Conservation (phyloP, 2,797 vertebrate genomes). For the Gymnodraco acuticeps region DNA sequence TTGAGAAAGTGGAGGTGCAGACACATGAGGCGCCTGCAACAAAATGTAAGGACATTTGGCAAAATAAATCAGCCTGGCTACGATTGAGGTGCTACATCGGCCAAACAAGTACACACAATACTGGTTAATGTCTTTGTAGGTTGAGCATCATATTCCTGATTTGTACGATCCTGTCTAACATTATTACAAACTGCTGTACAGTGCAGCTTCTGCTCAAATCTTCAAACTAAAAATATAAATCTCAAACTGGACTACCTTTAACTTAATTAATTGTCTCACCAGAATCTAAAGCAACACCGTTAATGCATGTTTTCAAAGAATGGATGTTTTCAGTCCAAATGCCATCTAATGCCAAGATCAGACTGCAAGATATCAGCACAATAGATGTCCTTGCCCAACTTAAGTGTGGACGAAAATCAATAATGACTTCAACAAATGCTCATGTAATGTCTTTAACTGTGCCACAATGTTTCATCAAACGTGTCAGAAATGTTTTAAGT, state of each 20-base stretch:
- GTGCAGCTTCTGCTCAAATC: neutral
- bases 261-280: neutral
- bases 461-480: neutral
- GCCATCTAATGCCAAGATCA: too few relatives aligned
- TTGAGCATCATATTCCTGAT: neutral
- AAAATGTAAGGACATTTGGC: too few relatives aligned
- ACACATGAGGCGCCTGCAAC: too few relatives aligned
- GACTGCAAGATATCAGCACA: too few relatives aligned
- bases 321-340: too few relatives aligned
- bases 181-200: too few relatives aligned
- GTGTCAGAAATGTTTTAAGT: neutral
- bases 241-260: slow-evolving; percentile 5
- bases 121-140: neutral
- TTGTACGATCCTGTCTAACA: too few relatives aligned
- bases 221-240: neutral
- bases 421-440: neutral
- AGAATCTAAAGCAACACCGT: neutral
- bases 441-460: neutral
- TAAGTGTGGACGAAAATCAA: neutral
- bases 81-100: neutral
- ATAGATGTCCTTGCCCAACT: neutral
- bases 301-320: too few relatives aligned
- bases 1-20: too few relatives aligned
- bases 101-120: neutral
- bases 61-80: too few relatives aligned